Percentiles rank a stretch among this genome's conserved stretches.
These are phyloP conservation scores for Tyrophagus putrescentiae DNA, from an alignment of 1,140 invertebrate species.

Conservation along the genomic window DNA sequence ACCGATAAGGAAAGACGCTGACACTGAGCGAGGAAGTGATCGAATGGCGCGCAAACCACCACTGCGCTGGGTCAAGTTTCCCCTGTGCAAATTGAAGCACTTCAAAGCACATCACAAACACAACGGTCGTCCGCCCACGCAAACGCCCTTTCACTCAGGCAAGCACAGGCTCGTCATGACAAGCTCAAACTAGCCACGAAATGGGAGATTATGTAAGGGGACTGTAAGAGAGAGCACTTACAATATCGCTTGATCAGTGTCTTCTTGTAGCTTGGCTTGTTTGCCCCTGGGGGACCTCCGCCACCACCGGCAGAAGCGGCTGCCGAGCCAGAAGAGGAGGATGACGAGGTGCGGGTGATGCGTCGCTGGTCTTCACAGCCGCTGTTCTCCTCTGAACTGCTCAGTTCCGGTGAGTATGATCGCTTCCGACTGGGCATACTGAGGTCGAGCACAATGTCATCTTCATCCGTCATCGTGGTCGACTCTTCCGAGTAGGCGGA, in stretches of 20 bases:
- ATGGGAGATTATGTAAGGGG: background rate
- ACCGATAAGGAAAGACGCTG: too few relatives aligned
- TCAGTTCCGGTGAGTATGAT: background rate
- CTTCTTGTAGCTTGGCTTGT: constrained; percentile 50
- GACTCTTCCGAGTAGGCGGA: constrained; percentile 5
- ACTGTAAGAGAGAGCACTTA: constrained; percentile 43
- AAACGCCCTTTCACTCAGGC: too few relatives aligned
- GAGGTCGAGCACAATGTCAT: constrained; percentile 7
- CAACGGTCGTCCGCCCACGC: too few relatives aligned
- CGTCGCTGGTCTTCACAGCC: background rate
- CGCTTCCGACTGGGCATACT: constrained; percentile 3
- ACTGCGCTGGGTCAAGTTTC: too few relatives aligned
- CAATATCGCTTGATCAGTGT: constrained; percentile 71
- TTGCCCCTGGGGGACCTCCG: background rate
- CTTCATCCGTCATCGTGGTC: constrained; percentile 7
- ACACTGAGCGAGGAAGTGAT: too few relatives aligned
- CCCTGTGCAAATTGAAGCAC: too few relatives aligned
- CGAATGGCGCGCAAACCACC: too few relatives aligned
- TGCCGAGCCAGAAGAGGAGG: background rate
- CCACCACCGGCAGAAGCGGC: background rate
- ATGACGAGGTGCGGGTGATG: background rate
- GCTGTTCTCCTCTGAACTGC: background rate
- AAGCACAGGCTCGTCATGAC: too few relatives aligned
- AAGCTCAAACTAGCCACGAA: constrained; percentile 5
- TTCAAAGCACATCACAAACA: too few relatives aligned